These are phyloP conservation scores for Drosophila erecta DNA, from an alignment of 1,140 invertebrate genomes.

Conservation along the genomic window DNA sequence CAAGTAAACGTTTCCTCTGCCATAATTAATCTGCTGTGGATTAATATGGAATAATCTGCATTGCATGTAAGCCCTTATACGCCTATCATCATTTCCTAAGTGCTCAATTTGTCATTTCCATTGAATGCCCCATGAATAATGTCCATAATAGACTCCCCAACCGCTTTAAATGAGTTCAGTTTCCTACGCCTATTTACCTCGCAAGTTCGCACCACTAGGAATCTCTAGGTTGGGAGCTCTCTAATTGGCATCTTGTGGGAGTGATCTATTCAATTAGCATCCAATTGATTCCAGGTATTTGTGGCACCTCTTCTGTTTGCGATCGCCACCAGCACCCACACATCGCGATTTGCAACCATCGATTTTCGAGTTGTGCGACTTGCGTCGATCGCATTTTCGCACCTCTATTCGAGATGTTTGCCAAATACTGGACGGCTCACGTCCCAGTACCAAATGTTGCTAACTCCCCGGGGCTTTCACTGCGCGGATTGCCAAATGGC, in stretches of 20 bases:
- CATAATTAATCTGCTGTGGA: too few species aligned
- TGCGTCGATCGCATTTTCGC: constrained; percentile 43
- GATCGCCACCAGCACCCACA: constrained; percentile 32
- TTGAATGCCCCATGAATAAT: constrained; percentile 14
- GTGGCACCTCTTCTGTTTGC: constrained; percentile 38
- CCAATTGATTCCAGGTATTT: constrained; percentile 48
- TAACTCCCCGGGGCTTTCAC: constrained; percentile 26
- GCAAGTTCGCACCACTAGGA: constrained; percentile 15
- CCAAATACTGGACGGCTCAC: constrained; percentile 42
- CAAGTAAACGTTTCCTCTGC: too few species aligned
- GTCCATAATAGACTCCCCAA: constrained; percentile 14
- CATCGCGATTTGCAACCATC: neutral
- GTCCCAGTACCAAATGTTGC: constrained; percentile 21
- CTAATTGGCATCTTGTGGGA: constrained; percentile 47
- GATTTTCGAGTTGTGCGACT: neutral
- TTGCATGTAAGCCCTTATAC: neutral
- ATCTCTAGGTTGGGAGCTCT: neutral
- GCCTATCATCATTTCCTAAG: constrained; percentile 16
- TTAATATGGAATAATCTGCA: too few species aligned
- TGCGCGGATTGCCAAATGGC: constrained; percentile 30
- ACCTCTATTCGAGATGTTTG: constrained; percentile 31
- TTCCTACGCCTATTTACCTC: constrained; percentile 7
- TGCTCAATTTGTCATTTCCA: constrained; percentile 27
- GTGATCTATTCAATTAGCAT: constrained; percentile 45
- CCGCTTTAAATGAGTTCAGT: constrained; percentile 23